Percentiles rank a stretch among this genome's conserved stretches.
Evolutionary conservation across 2,888 invertebrate genomes (phyloP).

Genomic region (Acanthopleura granulata): DNA sequence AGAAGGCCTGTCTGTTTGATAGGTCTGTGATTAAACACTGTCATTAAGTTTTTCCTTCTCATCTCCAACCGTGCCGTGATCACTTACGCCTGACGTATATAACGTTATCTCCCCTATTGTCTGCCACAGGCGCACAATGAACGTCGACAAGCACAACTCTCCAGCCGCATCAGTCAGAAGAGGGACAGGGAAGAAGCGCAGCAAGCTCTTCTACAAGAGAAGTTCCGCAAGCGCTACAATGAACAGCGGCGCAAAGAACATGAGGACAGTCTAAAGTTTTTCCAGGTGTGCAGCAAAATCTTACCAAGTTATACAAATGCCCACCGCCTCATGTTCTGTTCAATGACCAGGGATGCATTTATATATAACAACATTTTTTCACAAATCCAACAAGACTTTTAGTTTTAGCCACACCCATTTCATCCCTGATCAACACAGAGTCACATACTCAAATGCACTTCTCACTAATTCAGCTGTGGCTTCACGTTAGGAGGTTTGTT

Average conservation of each 20-base stretch:
- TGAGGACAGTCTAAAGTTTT: constrained; percentile 66
- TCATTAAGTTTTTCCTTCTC: background rate
- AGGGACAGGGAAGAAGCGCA: constrained; percentile 54
- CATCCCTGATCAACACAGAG: too few relatives aligned
- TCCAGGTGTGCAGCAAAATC: constrained; percentile 48
- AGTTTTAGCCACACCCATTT: too few relatives aligned
- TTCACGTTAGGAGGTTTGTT: too few relatives aligned
- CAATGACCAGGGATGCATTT: too few relatives aligned
- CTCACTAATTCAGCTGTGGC: too few relatives aligned
- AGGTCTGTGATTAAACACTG: too few relatives aligned
- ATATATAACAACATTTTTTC: too few relatives aligned
- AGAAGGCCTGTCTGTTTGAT: too few relatives aligned
- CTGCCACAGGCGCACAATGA: constrained; percentile 53
- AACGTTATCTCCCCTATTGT: background rate
- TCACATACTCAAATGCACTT: too few relatives aligned
- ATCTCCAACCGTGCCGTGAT: background rate
- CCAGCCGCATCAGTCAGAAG: constrained; percentile 47
- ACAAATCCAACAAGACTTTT: too few relatives aligned
- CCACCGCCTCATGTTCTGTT: too few relatives aligned
- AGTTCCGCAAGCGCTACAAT: constrained; percentile 49
- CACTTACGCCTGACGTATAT: background rate
- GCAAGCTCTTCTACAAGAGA: constrained; percentile 53
- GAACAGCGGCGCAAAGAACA: constrained; percentile 60
- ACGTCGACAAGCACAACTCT: constrained; percentile 43
- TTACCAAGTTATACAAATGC: too few relatives aligned